Percentiles rank a stretch among this genome's conserved stretches.
Conservation (phyloP, 2,113 vertebrate genomes). For the Indicator maculatus region DNA sequence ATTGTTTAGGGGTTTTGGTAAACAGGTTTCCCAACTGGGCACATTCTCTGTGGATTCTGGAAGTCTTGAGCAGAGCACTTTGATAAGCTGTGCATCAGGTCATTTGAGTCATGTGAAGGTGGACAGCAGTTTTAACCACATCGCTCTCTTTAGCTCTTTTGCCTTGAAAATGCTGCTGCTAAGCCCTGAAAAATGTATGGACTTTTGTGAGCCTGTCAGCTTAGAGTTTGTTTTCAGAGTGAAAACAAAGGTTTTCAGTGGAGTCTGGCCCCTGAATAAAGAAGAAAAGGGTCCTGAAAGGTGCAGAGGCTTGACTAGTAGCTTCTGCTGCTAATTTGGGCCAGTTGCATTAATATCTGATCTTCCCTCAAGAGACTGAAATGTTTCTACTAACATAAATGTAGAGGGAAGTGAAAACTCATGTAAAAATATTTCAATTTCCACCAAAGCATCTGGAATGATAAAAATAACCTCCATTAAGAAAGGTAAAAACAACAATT, state of each 20-base stretch:
- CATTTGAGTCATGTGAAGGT: rapidly evolving
- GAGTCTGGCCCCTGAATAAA: neutral
- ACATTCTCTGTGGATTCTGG: neutral
- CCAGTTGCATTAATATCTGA: neutral
- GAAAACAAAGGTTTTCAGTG: neutral
- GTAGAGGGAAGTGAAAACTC: constrained; percentile 11
- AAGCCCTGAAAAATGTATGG: neutral
- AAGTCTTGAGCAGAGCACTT: neutral
- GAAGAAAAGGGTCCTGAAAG: neutral
- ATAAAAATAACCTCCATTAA: neutral
- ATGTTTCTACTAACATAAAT: neutral
- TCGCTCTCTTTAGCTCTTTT: neutral
- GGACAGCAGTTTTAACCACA: neutral
- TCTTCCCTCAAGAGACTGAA: neutral
- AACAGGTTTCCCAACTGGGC: neutral
- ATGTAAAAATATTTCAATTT: neutral
- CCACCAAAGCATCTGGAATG: neutral
- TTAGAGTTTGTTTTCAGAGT: neutral
- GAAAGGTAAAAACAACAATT: neutral
- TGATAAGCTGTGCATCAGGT: neutral
- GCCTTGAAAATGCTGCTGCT: neutral
- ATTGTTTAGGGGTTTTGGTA: neutral
- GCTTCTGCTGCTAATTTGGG: neutral
- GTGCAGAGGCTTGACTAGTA: neutral
- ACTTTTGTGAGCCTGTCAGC: neutral